Evolutionary conservation across 2,888 invertebrate species (phyloP), one percentile per base, ranked within the genome.

Genomic region (Hirtodrosophila confusa): DNA sequence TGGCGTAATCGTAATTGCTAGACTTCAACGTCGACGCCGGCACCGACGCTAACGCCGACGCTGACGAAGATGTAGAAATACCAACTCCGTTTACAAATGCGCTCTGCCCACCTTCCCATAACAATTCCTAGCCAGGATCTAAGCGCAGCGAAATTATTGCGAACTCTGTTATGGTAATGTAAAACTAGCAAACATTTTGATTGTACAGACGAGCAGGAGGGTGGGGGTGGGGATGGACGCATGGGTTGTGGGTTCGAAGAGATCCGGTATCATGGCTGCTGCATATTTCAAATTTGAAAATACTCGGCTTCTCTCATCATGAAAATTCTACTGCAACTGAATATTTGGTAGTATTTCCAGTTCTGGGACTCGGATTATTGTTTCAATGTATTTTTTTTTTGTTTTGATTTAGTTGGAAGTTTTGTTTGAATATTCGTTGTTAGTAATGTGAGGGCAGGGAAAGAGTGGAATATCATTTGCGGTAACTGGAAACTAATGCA

Each of bases 1-100:
- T 80, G 64, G 58, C 61, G 61, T 65, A 80, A 86, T 69, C 69
- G 76, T 80, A 80, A 80, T 87, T 75, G 73, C 78, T 70, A 76
- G 85, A 80, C 57, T 56, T 63, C 23, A 44, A 53, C 73, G 48
- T n/a, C 24, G 24, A 41, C 49, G 40, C 2, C 17, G 17, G 17
- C 2, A 17, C 17, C 17, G 17, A 17, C 17, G 17, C 17, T 17
- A 17, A 17, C 17, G 17, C 7, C 44, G 45, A 3, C 12, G 35
- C 36, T 29, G 33, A 29, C 29, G 50, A 41, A 45, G 33, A 29
- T 44, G 62, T 56, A 39, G 49, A 41, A 47, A 61, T 69, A 55
- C 70, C 70, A 69, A 72, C 71, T 72, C 48, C 37, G 31, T 58
- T 85, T 85, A 66, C 70, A 70, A 62, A 63, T 64, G 37, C 33